Conservation (phyloP, 2,113 vertebrate species). For the Xenopus laevis region DNA sequence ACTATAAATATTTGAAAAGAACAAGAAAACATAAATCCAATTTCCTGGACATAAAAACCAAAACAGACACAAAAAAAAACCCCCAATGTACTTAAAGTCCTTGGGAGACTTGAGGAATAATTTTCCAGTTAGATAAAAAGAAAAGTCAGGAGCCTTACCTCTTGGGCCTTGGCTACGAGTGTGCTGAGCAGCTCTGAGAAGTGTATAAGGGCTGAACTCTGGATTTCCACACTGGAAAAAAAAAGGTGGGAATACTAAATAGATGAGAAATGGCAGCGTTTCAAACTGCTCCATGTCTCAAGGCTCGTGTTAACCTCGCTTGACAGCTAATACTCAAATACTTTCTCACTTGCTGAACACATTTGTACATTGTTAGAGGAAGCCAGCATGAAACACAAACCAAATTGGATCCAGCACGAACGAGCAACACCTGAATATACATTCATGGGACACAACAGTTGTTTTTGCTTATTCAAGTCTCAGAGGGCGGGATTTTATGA, state of each 20-base stretch:
- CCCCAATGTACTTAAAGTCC: no score
- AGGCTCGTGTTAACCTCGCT: slow-evolving; percentile 14
- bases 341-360: slow-evolving; percentile 18
- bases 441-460: slow-evolving; percentile 23
- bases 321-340: slow-evolving; percentile 28
- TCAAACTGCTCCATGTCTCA: slow-evolving; percentile 11
- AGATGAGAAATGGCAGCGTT: slow-evolving; percentile 17
- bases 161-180: slow-evolving; percentile 55
- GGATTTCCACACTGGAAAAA: slow-evolving; percentile 78
- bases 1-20: no score
- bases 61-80: no score
- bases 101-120: no score
- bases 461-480: slow-evolving; percentile 17
- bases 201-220: slow-evolving; percentile 76
- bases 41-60: no score
- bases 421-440: slow-evolving; percentile 32
- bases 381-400: slow-evolving; percentile 20
- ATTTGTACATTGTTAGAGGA: slow-evolving; percentile 24
- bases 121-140: no score
- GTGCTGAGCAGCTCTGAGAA: slow-evolving; percentile 72
- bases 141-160: slow-evolving; percentile 61
- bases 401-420: slow-evolving; percentile 14
- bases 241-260: slow-evolving; percentile 36
- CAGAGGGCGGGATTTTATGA: neutral
- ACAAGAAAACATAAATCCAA: no score